phyloP scores from a whole-genome alignment of 2,113 vertebrate genomes.

The Oreocharis arfaki region DNA sequence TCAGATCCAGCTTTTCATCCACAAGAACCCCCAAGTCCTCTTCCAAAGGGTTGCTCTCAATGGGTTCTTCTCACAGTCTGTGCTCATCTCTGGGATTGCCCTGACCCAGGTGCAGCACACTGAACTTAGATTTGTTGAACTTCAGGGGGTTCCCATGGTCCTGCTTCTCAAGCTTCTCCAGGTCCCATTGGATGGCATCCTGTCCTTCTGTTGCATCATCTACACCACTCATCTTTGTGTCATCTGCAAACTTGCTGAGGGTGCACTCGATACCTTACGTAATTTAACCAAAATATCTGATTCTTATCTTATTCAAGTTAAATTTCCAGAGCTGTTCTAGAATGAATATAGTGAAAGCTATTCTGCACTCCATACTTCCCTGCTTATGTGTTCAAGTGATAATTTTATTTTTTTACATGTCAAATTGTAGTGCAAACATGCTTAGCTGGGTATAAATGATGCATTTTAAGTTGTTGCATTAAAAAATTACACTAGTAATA shows the following conservation, averaged over 20 bases:
- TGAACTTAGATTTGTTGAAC: neutral
- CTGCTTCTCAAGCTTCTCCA: neutral
- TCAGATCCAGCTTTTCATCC: neutral
- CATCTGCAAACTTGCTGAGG: neutral
- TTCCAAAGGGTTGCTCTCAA: neutral
- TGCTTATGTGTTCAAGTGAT: neutral
- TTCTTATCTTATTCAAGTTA: neutral
- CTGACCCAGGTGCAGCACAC: neutral
- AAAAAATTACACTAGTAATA: neutral
- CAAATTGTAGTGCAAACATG: neutral
- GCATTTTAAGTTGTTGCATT: neutral
- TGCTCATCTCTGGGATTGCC: neutral
- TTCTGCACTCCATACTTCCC: neutral
- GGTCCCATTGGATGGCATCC: neutral
- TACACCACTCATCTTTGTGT: neutral
- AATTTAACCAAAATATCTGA: neutral
- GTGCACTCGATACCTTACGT: fast-evolving
- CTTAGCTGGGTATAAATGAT: neutral
- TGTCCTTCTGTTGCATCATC: neutral
- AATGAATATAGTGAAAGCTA: neutral
- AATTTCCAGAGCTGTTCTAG: neutral
- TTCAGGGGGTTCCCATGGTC: neutral
- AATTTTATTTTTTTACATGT: neutral
- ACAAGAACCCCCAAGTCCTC: neutral
- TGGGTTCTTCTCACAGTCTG: neutral